These are phyloP conservation scores for Coturnix japonica DNA, from an alignment of 2,113 vertebrate species.

Conservation along the genomic window DNA sequence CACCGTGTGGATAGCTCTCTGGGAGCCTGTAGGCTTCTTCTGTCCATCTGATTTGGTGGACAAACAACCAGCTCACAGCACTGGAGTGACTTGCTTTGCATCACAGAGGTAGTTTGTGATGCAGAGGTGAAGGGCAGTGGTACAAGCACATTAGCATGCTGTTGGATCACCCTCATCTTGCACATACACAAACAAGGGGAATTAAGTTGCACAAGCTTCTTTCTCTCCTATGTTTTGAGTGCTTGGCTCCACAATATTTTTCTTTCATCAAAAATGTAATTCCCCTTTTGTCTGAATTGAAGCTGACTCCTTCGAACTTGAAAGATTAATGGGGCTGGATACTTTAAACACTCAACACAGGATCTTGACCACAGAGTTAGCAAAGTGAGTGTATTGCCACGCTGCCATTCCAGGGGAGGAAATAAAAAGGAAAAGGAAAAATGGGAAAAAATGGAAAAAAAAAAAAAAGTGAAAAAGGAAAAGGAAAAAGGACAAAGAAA, in stretches of 20 bases:
- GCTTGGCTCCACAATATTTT: not conserved
- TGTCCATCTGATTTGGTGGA: not conserved
- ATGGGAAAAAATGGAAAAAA: too few relatives aligned
- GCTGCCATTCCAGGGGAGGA: not conserved
- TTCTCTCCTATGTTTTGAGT: not conserved
- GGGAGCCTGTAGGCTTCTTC: fast-evolving
- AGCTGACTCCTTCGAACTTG: not conserved
- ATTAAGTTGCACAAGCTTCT: not conserved
- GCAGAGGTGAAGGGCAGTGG: not conserved
- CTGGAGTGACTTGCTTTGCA: not conserved
- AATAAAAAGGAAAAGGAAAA: too few relatives aligned
- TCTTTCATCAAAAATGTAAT: not conserved
- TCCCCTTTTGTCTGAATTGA: not conserved
- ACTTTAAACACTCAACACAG: not conserved
- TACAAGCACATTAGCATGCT: not conserved
- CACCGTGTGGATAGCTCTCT: not conserved
- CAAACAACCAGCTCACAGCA: not conserved
- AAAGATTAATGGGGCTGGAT: fast-evolving
- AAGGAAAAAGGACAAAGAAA: not conserved
- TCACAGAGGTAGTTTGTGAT: not conserved
- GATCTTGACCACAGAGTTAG: not conserved
- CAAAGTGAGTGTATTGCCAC: not conserved
- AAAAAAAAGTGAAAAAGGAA: too few relatives aligned
- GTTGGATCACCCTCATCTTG: not conserved
- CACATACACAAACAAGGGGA: not conserved